These are phyloP conservation scores for Tipula confusa DNA, from an alignment of 2,888 invertebrate species.

Conservation along the genomic window DNA sequence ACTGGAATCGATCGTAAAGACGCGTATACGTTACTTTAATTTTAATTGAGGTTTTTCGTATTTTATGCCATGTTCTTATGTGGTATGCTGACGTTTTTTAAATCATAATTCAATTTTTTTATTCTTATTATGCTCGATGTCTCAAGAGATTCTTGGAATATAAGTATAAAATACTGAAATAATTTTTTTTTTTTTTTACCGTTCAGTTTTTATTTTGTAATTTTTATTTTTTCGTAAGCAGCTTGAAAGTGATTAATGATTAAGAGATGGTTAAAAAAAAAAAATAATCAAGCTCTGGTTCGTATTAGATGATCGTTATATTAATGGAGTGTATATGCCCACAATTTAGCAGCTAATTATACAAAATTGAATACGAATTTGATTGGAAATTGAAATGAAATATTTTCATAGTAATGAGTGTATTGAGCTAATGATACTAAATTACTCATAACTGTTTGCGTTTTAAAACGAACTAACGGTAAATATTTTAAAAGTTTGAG, in stretches of 20 bases:
- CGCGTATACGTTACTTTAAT: neutral
- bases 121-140: neutral
- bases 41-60: neutral
- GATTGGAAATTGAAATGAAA: too few species aligned
- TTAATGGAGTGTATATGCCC: neutral
- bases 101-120: neutral
- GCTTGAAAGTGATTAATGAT: neutral
- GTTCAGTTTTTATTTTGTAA: neutral
- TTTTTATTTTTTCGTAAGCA: neutral
- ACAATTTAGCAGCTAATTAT: neutral
- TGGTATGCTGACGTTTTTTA: neutral
- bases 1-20: neutral
- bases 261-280: neutral
- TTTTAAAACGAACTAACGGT: too few species aligned
- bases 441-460: too few species aligned
- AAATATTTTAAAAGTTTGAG: too few species aligned
- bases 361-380: too few species aligned
- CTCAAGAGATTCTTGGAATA: constrained; percentile 3
- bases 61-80: neutral
- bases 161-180: neutral
- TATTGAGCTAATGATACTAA: too few species aligned
- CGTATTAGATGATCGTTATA: neutral
- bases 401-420: too few species aligned
- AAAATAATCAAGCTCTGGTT: neutral
- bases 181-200: too few species aligned